A percentile compares a stretch with the other conserved stretches of the same genome.
These are phyloP conservation scores for Matsumurasca onukii DNA, from an alignment of 1,140 invertebrate genomes.

Conservation along the genomic window DNA sequence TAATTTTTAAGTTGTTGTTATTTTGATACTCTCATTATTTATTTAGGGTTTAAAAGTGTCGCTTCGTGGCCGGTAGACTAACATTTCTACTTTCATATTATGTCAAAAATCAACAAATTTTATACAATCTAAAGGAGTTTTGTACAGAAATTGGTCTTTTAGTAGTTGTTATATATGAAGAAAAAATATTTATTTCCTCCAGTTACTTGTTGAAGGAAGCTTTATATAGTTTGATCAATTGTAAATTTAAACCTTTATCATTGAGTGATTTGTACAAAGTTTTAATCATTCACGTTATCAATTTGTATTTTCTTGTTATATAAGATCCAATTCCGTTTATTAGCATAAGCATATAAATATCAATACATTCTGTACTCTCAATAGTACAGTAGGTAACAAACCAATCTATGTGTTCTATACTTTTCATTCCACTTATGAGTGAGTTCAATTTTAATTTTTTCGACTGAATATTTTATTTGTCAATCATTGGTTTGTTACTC, in stretches of 20 bases:
- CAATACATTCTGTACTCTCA: conserved; percentile 1
- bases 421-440: conserved; percentile 17
- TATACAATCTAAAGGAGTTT: not conserved
- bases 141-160: conserved; percentile 24
- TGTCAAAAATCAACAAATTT: conserved; percentile 1
- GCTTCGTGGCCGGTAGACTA: conserved; percentile 15
- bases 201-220: not conserved
- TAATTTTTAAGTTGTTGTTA: conserved; percentile 34
- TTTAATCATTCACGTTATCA: not conserved
- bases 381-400: not conserved
- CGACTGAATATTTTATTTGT: conserved; percentile 16
- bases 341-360: conserved; percentile 17
- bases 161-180: conserved; percentile 5
- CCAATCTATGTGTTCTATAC: not conserved
- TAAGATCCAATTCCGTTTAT: conserved; percentile 17
- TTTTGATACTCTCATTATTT: conserved; percentile 31
- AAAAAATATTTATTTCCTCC: conserved; percentile 19
- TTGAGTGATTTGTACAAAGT: conserved; percentile 12
- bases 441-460: conserved; percentile 16
- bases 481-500: not conserved
- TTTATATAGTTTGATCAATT: conserved; percentile 6
- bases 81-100: conserved; percentile 13
- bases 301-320: conserved; percentile 14
- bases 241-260: conserved; percentile 20
- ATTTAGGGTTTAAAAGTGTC: conserved; percentile 31